Evolutionary conservation across 2,888 invertebrate genomes (phyloP), one percentile per base, ranked within the genome.

Genomic region (Xestobium rufovillosum): DNA sequence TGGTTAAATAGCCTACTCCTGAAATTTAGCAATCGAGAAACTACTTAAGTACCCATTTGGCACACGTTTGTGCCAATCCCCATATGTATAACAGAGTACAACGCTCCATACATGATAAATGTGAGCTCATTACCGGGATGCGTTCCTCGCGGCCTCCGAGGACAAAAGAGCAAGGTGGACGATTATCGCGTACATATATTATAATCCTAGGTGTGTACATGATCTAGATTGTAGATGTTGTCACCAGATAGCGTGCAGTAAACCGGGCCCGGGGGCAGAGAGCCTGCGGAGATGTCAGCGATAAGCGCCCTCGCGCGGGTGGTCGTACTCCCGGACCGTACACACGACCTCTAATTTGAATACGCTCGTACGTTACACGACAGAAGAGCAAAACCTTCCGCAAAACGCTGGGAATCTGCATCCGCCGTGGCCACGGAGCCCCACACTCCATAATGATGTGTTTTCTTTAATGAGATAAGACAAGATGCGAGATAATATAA

Each of bases 191-290:
- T 50, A 51, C 55, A 54, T 56, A 51, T 51, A 56, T 59, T 56
- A 58, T 52, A 54, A 57, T 58, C 58, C 52, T 57, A 60, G 61
- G 62, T 59, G 61, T 61, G 58, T 55, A 58, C 61, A 61, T 62
- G 63, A 65, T 65, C 63, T 63, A 63, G 64, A 64, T 63, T 59
- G 60, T 50, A 62, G 66, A 66, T 66, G 56, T 66, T 65, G 66
- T 66, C 66, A 63, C 66, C 66, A 66, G 66, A 66, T 65, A 63
- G 53, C 42, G 38, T 43, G 30, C 33, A 40, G 30, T 26, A 32
- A 27, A 30, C 25, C 42, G 41, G 32, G 27, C 19, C 29, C 28
- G 36, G 39, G 51, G 45, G 44, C 51, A 51, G 45, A 50, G 40
- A 44, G 49, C 43, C 47, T 48, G 50, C 51, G 50, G 47, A 56